phyloP scores from a whole-genome alignment of 2,113 vertebrate genomes.

The Serilophus lunatus region DNA sequence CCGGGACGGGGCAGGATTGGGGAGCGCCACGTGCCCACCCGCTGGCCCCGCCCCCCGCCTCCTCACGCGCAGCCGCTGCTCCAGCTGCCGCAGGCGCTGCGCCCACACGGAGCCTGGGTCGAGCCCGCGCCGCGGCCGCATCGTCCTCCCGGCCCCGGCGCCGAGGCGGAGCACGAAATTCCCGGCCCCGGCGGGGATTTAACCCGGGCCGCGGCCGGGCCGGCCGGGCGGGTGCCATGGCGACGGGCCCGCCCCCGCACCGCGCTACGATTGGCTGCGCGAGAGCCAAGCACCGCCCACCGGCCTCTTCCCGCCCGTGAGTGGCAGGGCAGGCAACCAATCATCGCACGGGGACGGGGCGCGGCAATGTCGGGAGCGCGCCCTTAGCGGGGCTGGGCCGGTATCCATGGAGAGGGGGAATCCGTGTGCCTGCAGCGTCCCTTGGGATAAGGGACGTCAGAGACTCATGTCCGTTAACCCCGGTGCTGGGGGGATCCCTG shows the following conservation, averaged over 20 bases:
- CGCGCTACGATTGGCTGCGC: background rate
- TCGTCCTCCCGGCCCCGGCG: background rate
- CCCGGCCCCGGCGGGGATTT: background rate
- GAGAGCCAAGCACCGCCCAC: fast-evolving
- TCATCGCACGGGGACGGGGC: fast-evolving
- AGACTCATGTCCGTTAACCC: too few species aligned
- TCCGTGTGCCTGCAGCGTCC: too few species aligned
- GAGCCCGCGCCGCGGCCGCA: background rate
- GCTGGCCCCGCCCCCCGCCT: background rate
- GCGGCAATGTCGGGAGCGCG: background rate
- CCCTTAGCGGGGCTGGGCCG: too few species aligned
- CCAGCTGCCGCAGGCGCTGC: slow-evolving; percentile 49
- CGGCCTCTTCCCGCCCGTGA: fast-evolving
- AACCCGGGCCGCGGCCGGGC: fast-evolving
- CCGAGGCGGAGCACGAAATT: fast-evolving
- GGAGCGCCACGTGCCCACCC: background rate
- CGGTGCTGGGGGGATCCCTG: too few species aligned
- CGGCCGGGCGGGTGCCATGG: background rate
- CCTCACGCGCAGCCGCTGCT: slow-evolving; percentile 44
- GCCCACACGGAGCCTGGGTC: background rate
- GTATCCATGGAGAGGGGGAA: too few species aligned
- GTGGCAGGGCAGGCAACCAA: fast-evolving
- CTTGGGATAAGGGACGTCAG: too few species aligned
- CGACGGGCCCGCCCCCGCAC: background rate
- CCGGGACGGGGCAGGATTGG: fast-evolving